Evolutionary conservation across 2,113 vertebrate species (phyloP), one percentile per base, ranked within the genome.

Genomic region (Parus major): DNA sequence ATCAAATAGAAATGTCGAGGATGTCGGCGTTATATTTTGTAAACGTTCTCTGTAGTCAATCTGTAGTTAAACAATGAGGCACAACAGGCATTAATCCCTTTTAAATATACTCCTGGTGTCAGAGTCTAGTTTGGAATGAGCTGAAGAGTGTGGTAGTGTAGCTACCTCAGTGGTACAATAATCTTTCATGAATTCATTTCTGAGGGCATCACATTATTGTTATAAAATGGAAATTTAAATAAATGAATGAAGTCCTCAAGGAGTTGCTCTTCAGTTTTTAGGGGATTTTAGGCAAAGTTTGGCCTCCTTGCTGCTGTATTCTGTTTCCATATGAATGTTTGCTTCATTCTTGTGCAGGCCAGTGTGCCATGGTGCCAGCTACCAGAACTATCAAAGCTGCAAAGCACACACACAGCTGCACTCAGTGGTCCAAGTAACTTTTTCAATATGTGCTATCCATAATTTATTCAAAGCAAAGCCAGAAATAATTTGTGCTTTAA

Each of bases 401-500:
- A 8, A 17, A 55, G 49, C 53, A 25, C 22, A 4, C 29, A 7
- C 2, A 5, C 12, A 15, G 1, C 75, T 44, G 25, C n/a, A 17
- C 44, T 63, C 59, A 59, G 63, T 11, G 69, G 25, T 78, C 39
- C 60, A 12, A 64, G 31, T 17, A 66, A 44, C 25, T 88, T 73
- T 66, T 81, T 57, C n/a, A 81, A 1, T 39, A 47, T 15, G 4
- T 49, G 29, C 12, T 72, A 22, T 65, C 53, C 49, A 44, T 78
- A 59, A 81, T 63, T 85, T 57, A 72, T 84, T 73, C 18, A 15
- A 53, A 81, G 20, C 29, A 82, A 87, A 86, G 35, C 42, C 47
- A 79, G 60, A 92, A 94, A 79, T 92, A 44, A 82, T 55, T 69
- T 93, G 21, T 75, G 60, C 73, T 76, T 82, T 80, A 70, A 59